Conservation (phyloP, 2,113 vertebrate species). For the Ictidomys tridecemlineatus region DNA sequence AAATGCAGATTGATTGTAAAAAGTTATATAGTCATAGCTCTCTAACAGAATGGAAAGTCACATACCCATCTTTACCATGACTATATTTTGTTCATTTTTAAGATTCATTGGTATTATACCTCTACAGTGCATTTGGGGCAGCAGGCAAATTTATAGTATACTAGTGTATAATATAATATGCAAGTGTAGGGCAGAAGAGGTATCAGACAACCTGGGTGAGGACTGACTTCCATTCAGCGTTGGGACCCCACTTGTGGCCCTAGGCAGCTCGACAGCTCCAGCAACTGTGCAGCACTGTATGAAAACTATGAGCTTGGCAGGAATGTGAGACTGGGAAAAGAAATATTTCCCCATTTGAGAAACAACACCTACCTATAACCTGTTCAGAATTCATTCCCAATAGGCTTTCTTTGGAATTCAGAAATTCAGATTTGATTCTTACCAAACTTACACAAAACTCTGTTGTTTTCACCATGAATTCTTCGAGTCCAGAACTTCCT, state of each 20-base stretch:
- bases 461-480: constrained; percentile 1
- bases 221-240: not conserved
- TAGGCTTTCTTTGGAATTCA: not conserved
- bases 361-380: not conserved
- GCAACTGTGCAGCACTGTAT: too few species aligned
- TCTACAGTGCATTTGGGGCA: not conserved
- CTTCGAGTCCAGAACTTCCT: not conserved
- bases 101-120: not conserved
- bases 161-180: too few species aligned
- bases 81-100: not conserved
- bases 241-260: not conserved
- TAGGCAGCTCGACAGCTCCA: not conserved
- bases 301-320: not conserved
- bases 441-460: not conserved
- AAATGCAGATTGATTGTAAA: not conserved
- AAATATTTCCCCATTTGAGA: not conserved
- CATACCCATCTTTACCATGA: not conserved
- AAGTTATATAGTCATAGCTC: not conserved
- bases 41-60: not conserved
- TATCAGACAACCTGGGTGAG: not conserved
- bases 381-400: not conserved
- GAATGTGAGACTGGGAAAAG: not conserved
- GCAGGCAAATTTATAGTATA: too few species aligned
- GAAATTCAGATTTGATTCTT: not conserved
- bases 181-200: not conserved